These are phyloP conservation scores for Mellivora capensis DNA, from an alignment of 2,113 vertebrate species.

Conservation along the genomic window DNA sequence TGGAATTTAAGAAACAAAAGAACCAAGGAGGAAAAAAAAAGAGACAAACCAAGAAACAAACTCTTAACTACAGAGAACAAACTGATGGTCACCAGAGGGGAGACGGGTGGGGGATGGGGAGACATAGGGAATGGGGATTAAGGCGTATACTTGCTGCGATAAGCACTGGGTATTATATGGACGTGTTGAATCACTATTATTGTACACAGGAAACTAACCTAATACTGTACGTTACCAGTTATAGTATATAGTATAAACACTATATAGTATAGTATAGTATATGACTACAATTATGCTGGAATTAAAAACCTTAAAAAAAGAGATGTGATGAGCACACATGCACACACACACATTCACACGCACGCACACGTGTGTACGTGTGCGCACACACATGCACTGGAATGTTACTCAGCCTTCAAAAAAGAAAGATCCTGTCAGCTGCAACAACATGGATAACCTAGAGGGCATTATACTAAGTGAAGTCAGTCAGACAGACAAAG, in stretches of 20 bases:
- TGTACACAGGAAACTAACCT: background rate
- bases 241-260: too few relatives aligned
- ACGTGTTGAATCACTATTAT: background rate
- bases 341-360: background rate
- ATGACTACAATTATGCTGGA: background rate
- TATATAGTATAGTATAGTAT: too few relatives aligned
- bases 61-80: background rate
- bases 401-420: background rate
- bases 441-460: background rate
- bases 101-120: background rate
- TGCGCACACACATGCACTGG: background rate
- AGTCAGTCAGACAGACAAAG: background rate
- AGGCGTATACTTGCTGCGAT: background rate
- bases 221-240: background rate
- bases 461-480: background rate
- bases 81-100: background rate
- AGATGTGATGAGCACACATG: background rate
- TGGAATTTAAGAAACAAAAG: background rate
- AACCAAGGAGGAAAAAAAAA: background rate
- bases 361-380: rapidly evolving
- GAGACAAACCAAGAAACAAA: background rate
- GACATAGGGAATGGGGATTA: background rate
- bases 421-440: background rate
- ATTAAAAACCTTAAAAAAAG: background rate
- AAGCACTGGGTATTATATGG: background rate